phyloP scores from a whole-genome alignment of 2,888 invertebrate genomes.

The Brachyopa scutellaris region DNA sequence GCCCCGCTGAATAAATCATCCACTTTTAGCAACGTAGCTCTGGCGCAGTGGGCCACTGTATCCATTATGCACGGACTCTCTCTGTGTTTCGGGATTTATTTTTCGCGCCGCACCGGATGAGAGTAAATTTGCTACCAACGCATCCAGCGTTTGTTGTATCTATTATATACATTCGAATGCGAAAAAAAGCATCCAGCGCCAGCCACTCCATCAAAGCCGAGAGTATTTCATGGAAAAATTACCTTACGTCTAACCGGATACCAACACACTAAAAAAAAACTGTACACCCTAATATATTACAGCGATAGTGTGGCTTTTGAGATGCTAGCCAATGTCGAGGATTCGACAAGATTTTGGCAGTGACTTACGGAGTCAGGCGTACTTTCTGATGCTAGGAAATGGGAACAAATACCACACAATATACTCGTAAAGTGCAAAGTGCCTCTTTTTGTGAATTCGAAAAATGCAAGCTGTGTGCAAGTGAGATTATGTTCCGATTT shows the following conservation, averaged over 20 bases:
- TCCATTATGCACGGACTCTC: constrained; percentile 53
- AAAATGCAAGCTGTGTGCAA: constrained; percentile 40
- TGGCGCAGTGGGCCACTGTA: constrained; percentile 15
- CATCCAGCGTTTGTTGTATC: constrained; percentile 31
- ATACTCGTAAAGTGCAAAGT: constrained; percentile 55
- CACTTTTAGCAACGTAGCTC: constrained; percentile 54
- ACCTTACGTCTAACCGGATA: constrained; percentile 40
- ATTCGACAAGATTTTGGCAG: constrained; percentile 34
- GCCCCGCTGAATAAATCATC: constrained; percentile 68
- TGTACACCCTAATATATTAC: constrained; percentile 26
- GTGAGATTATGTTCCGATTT: constrained; percentile 50
- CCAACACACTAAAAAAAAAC: background rate
- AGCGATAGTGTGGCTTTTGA: background rate
- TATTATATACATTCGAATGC: constrained; percentile 16
- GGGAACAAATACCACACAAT: constrained; percentile 16
- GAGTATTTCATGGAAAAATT: constrained; percentile 43
- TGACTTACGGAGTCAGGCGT: constrained; percentile 12
- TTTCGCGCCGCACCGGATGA: constrained; percentile 52
- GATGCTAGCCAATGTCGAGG: background rate
- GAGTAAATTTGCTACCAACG: constrained; percentile 46
- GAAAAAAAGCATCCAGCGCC: background rate
- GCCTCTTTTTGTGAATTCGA: constrained; percentile 22
- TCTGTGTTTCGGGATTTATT: constrained; percentile 57
- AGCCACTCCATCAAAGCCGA: constrained; percentile 44
- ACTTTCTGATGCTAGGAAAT: background rate